phyloP scores from a whole-genome alignment of 2,888 invertebrate species.

The Epinotia bilunana region DNA sequence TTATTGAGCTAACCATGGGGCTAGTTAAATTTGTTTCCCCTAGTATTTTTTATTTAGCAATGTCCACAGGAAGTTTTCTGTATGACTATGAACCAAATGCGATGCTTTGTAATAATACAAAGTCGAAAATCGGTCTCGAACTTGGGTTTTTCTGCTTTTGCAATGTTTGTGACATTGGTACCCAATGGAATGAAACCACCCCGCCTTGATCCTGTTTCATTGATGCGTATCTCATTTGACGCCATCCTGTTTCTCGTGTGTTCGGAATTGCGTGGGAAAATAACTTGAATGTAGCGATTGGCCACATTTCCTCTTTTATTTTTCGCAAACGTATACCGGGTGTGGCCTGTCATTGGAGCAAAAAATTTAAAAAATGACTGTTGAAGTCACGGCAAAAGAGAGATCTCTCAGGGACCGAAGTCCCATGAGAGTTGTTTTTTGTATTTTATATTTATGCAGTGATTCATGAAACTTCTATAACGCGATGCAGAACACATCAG shows the following conservation, averaged over 20 bases:
- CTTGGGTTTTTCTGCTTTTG: not conserved
- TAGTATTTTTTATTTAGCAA: too few species aligned
- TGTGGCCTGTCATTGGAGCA: too few species aligned
- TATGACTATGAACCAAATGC: not conserved
- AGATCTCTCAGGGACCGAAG: too few species aligned
- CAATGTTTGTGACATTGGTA: not conserved
- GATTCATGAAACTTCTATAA: too few species aligned
- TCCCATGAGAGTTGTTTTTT: too few species aligned
- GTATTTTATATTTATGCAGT: too few species aligned
- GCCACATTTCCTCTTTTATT: conserved; percentile 37
- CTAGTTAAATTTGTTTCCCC: too few species aligned
- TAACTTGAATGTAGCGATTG: conserved; percentile 38
- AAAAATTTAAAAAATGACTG: too few species aligned
- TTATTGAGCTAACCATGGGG: too few species aligned
- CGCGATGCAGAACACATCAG: too few species aligned
- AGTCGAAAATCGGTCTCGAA: not conserved
- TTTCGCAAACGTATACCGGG: conserved; percentile 25
- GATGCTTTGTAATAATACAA: not conserved
- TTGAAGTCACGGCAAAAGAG: too few species aligned
- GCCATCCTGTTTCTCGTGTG: conserved; percentile 37
- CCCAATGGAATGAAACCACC: conserved; percentile 8
- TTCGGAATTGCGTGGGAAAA: conserved; percentile 40
- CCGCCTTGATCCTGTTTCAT: conserved; percentile 26
- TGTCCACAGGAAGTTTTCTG: too few species aligned
- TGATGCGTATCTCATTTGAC: conserved; percentile 29